Base-by-base conservation (phyloP, 1,140 invertebrate genomes). In the Drosophila biarmipes region DNA sequence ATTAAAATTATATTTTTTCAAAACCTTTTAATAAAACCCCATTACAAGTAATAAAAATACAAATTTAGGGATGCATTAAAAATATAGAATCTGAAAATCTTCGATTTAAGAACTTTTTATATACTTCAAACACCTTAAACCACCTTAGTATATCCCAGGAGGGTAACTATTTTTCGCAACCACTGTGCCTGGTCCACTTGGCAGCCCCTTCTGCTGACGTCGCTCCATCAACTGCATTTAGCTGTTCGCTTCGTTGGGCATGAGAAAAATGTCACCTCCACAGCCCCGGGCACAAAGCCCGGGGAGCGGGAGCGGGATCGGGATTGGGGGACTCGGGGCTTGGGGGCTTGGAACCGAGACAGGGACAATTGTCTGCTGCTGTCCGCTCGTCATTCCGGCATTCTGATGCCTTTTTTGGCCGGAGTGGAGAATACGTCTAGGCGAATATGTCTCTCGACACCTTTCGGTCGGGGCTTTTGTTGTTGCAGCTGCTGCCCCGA, bases 241-340 rank as follows among this genome's bases (percentile, higher is more conserved):
- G 49, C 62, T 54, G 48, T 68, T 53, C 75, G 79, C 74, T 61
- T 84, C 72, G 80, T 73, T 85, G 80, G 76, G 58, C 80, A 85
- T 77, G 76, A 69, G 80, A 85, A 85, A 80, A 85, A 73, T 85
- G 77, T 82, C 80, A 79, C 80, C 80, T 85, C 73, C 51, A 73
- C 71, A 57, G 52, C 52, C 59, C 52, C 58, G 21, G 31, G 24
- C 15, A n/a, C 3, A 29, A 49, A 12, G 46, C 24, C 52, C 21
- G n/a, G 45, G 45, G 43, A 27, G 6, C 11, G 11, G 19, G 42
- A 1, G 3, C 24, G 24, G 19, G 2, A 4, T 11, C 6, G 38
- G 38, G 1, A 7, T n/a, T n/a, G 14, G 43, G 37, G 37, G 37
- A 8, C 2, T 5, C 2, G 15, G 15, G 38, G 45, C 6, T 11